Evolutionary conservation across 2,113 vertebrate species (phyloP), one percentile per base, ranked within the genome.

Genomic region (Thinocorus orbignyianus): DNA sequence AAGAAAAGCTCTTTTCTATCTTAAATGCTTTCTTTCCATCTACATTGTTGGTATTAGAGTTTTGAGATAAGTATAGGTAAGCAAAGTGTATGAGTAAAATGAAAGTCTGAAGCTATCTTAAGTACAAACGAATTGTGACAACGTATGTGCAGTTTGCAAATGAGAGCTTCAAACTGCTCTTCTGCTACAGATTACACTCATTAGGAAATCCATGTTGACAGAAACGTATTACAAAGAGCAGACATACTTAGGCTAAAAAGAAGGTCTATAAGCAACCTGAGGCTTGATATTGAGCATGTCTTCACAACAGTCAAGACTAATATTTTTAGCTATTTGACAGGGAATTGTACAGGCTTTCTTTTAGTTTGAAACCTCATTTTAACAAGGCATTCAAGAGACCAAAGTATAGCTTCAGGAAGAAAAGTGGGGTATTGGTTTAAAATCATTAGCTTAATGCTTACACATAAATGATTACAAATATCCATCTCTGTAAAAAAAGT

Each of bases 161-260:
- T 76, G 92, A 86, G 82, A 86, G 79, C 71, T 92, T 80, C 79
- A 54, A 93, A 58, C 37, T 88, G 58, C 64, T 68, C 35, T 51
- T 44, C 64, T 61, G 78, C 60, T 86, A 82, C 85, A 86, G 71
- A 90, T 90, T 61, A 86, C 31, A 52, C 68, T 84, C 71, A 51
- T 85, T 80, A 82, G 62, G 64, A 94, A 95, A 94, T 82, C 58
- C 41, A 16, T 13, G 44, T 37, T 94, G 90, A 94, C 82, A 92
- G 74, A 92, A 92, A 72, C 65, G 24, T 85, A 93, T 76, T 82
- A 69, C 65, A 92, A 93, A 94, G n/a, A 80, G 20, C 49, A 85
- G 35, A 70, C 39, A 88, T 94, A 82, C 41, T 65, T 25, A 51
- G 37, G 71, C 69, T 92, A 82, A 96, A 85, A 94, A 78, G 41